A percentile compares a stretch with the other conserved stretches of the same genome.
Conservation (phyloP, 2,113 vertebrate species). For the Hippocampus abdominalis region DNA sequence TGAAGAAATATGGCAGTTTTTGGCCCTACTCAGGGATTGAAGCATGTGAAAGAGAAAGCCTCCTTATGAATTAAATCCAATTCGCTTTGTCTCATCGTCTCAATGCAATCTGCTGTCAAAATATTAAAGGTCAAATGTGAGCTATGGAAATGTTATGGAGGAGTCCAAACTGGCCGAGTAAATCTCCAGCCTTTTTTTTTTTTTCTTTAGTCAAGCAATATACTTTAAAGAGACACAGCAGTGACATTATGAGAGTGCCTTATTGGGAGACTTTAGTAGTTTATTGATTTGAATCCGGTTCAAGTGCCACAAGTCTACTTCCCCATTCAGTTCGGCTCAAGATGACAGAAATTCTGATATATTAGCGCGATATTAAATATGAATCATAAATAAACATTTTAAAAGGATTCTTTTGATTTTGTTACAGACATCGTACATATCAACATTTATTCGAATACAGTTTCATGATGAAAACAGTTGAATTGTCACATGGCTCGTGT, state of each 20-base stretch:
- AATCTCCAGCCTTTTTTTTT: not conserved
- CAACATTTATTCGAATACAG: not conserved
- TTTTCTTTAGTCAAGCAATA: not conserved
- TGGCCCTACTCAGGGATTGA: not conserved
- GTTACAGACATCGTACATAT: not conserved
- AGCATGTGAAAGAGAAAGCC: not conserved
- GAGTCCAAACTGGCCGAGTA: not conserved
- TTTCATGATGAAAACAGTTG: not conserved
- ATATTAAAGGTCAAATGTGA: conserved; percentile 13
- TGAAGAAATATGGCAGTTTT: not conserved
- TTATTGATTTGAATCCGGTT: not conserved
- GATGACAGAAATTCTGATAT: not conserved
- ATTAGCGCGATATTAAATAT: not conserved
- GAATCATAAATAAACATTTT: not conserved
- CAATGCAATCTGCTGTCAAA: not conserved
- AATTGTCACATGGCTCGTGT: not conserved
- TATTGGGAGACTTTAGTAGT: not conserved
- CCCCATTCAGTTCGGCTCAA: not conserved
- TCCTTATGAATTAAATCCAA: not conserved
- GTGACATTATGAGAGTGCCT: not conserved
- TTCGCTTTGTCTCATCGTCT: not conserved
- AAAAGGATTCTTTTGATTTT: not conserved
- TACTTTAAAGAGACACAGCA: not conserved
- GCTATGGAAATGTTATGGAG: conserved; percentile 10
- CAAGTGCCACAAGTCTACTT: not conserved